phyloP scores from a whole-genome alignment of 2,113 vertebrate genomes.

The Nothocercus nigrocapillus region DNA sequence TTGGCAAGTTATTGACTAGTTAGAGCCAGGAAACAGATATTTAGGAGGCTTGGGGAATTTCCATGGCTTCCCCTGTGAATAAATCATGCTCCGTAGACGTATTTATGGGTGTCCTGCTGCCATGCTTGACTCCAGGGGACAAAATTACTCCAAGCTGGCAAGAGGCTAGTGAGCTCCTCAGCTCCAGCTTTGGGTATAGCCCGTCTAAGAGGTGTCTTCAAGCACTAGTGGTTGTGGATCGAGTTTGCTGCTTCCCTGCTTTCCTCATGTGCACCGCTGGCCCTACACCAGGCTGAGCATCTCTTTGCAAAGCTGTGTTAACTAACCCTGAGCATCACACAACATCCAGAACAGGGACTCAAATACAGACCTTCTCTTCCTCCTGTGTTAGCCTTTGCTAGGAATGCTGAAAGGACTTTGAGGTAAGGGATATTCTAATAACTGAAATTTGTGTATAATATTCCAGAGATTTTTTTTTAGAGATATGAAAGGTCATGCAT shows the following conservation, averaged over 20 bases:
- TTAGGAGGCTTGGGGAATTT: conserved; percentile 46
- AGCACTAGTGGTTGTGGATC: neutral
- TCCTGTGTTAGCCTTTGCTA: neutral
- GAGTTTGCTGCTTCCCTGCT: neutral
- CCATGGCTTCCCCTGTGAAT: conserved; percentile 9
- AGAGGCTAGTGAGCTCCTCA: neutral
- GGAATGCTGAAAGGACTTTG: neutral
- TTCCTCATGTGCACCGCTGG: neutral
- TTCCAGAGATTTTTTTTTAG: neutral
- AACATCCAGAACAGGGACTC: neutral
- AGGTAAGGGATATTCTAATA: neutral
- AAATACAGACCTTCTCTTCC: too few relatives aligned
- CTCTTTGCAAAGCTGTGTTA: neutral
- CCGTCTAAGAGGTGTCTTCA: neutral
- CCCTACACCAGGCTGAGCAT: too few relatives aligned
- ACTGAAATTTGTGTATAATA: neutral
- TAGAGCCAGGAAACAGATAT: neutral
- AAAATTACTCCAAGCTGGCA: neutral
- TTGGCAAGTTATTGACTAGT: conserved; percentile 20
- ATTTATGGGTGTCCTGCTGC: neutral
- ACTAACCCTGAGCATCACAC: neutral
- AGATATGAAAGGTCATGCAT: neutral
- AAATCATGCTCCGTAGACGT: neutral
- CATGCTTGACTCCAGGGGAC: neutral
- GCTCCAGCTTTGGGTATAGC: neutral